Percentiles rank a stretch among this genome's conserved stretches.
phyloP scores from a whole-genome alignment of 2,888 invertebrate species.

The Tachina lurida region DNA sequence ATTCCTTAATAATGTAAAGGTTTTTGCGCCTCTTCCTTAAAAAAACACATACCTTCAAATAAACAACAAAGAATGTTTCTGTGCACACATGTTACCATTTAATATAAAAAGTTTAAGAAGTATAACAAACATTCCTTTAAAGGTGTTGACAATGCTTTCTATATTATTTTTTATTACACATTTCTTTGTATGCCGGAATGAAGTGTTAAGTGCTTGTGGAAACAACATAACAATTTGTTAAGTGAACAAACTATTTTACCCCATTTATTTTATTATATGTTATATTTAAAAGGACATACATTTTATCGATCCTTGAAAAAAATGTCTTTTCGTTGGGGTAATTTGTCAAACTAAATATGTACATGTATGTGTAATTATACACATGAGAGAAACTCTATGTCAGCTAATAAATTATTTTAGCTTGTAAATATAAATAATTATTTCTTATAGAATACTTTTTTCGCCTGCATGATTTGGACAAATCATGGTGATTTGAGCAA shows the following conservation, averaged over 20 bases:
- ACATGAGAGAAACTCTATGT: not conserved
- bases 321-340: not conserved
- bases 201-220: conserved; percentile 56
- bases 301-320: conserved; percentile 31
- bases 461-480: too few relatives aligned
- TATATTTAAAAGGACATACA: conserved; percentile 2
- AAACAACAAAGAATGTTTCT: not conserved
- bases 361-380: not conserved
- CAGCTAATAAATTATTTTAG: not conserved
- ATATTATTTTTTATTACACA: conserved; percentile 23
- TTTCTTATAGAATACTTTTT: too few relatives aligned
- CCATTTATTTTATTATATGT: not conserved
- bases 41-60: not conserved
- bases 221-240: conserved; percentile 57
- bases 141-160: conserved; percentile 55
- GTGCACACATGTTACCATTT: not conserved
- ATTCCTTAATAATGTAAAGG: too few relatives aligned
- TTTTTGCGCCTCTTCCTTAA: too few relatives aligned
- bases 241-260: conserved; percentile 26
- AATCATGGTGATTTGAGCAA: too few relatives aligned
- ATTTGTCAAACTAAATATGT: conserved; percentile 21
- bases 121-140: conserved; percentile 30
- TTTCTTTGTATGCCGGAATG: conserved; percentile 14
- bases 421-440: not conserved
- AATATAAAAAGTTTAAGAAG: not conserved